Conservation (phyloP, 2,113 vertebrate species). For the Maccullochella peelii region DNA sequence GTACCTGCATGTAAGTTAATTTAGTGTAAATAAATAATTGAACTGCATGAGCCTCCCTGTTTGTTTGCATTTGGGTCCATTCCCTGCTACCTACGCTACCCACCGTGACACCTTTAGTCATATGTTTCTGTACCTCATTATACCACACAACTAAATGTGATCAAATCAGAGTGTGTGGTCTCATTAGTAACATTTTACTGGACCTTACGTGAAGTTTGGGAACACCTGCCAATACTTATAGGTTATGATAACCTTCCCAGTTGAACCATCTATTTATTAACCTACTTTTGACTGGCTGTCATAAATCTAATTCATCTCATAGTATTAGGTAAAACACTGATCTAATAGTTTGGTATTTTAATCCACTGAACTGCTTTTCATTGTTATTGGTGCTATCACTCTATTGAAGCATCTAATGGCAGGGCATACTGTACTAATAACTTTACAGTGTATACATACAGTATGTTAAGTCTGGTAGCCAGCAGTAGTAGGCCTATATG, state of each 20-base stretch:
- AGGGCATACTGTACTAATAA: neutral
- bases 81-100: no score
- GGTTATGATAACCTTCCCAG: neutral
- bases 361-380: neutral
- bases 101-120: neutral
- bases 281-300: neutral
- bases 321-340: neutral
- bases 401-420: neutral
- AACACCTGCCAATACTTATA: neutral
- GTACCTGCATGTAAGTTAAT: no score
- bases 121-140: neutral
- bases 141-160: neutral
- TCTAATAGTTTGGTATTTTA: no score
- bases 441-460: neutral
- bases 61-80: no score
- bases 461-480: neutral
- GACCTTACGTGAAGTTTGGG: neutral
- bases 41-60: no score
- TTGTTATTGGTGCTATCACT: neutral
- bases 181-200: neutral
- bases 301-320: neutral
- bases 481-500: slow-evolving; percentile 5
- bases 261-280: neutral
- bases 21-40: no score
- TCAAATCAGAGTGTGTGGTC: neutral